Evolutionary conservation across 2,113 vertebrate genomes (phyloP), one percentile per base, ranked within the genome.

Genomic region (Mandrillus leucophaeus): DNA sequence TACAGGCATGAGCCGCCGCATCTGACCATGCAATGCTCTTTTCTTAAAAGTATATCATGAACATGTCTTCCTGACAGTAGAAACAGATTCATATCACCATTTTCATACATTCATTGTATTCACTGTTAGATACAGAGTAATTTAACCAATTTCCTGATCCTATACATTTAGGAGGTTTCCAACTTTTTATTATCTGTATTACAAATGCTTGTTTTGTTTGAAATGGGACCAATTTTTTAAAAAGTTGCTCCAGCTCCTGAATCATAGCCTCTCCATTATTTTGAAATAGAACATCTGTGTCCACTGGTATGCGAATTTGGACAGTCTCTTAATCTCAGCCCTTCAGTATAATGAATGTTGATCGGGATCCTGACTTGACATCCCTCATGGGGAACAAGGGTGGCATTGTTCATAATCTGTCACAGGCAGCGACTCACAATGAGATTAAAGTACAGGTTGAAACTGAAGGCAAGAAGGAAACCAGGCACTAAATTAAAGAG

Each of bases 241-340:
- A 75, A 12, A 61, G 10, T 43, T 61, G 48, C 48, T 25, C n/a
- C 38, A 61, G 76, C 38, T 89, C 57, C 75, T 43, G 13, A 43
- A 22, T 78, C 92, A 72, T 14, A 59, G 70, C 78, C 30, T 70
- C 78, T 84, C 48, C 43, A 25, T 27, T 25, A 38, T 35, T 14
- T 5, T 73, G 82, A 88, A n/a, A 25, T 1, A 57, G 82, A 91
- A 95, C 55, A 52, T 27, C 92, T 79, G 94, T 66, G 59, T 50
- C 25, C 59, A n/a, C 17, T 72, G 75, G 32, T 57, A 88, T 52
- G 91, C 27, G 61, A 75, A 83, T 82, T 72, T 17, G 43, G 78
- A 92, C 40, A 38, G 72, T 68, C 64, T 90, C 78, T 84, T 95
- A 75, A 76, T 85, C 94, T 75, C 32, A 80, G 82, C 50, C 78